These are phyloP conservation scores for Caranx ignobilis DNA, from an alignment of 2,113 vertebrate species.

Conservation along the genomic window DNA sequence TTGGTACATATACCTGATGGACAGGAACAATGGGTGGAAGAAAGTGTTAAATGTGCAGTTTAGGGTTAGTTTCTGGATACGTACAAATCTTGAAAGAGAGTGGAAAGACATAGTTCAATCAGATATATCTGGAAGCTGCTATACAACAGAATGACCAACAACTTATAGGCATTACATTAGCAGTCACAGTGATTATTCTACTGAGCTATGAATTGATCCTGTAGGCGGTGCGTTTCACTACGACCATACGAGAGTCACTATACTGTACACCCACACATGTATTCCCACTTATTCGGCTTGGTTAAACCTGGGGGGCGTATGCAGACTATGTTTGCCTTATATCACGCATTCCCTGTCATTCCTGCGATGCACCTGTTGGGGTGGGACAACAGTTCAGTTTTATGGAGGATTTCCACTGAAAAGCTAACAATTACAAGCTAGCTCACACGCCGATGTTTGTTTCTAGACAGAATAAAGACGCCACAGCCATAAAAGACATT, in stretches of 20 bases:
- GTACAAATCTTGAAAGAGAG: not conserved
- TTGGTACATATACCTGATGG: conserved; percentile 93
- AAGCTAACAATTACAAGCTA: conserved; percentile 12
- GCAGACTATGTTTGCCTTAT: not conserved
- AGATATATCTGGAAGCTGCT: not conserved
- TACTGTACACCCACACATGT: not conserved
- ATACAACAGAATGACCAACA: not conserved
- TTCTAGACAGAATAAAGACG: not conserved
- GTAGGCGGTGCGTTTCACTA: not conserved
- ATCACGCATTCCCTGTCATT: not conserved
- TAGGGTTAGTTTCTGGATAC: not conserved
- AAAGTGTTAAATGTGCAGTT: not conserved
- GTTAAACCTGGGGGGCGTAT: not conserved
- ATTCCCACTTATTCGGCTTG: not conserved
- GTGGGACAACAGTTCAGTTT: not conserved
- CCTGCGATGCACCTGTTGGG: conserved; percentile 36
- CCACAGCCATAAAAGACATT: not conserved
- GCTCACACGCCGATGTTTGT: not conserved
- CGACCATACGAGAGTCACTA: not conserved
- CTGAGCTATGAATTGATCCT: not conserved
- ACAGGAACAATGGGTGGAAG: not conserved
- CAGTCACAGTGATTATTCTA: too few relatives aligned
- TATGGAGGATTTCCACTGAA: not conserved
- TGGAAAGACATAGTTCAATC: not conserved
- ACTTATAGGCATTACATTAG: not conserved